These are phyloP conservation scores for Apodemus sylvaticus DNA, from an alignment of 2,113 vertebrate species.

Conservation along the genomic window DNA sequence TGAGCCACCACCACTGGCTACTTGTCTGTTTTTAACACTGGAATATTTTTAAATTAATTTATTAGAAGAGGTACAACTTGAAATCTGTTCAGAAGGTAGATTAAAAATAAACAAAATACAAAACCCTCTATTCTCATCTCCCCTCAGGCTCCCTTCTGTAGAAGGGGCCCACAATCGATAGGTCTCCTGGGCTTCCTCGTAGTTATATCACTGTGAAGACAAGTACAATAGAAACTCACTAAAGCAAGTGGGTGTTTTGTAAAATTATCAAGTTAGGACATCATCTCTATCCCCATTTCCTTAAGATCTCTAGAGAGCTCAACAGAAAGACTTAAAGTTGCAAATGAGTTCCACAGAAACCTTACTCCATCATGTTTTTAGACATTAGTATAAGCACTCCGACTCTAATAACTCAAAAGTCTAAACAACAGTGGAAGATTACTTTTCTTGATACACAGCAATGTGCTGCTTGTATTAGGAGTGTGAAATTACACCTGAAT, in stretches of 20 bases:
- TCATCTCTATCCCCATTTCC: background rate
- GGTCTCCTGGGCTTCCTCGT: background rate
- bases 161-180: background rate
- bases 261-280: background rate
- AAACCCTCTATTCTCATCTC: background rate
- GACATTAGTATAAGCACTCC: background rate
- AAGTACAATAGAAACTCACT: background rate
- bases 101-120: background rate
- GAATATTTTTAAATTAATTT: conserved; percentile 37
- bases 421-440: background rate
- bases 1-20: background rate
- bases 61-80: conserved; percentile 31
- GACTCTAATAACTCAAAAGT: background rate
- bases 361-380: conserved; percentile 16
- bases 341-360: background rate
- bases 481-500: conserved; percentile 41
- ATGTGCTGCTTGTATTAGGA: background rate
- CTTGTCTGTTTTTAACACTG: background rate
- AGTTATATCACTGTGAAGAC: background rate
- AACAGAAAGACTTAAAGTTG: background rate
- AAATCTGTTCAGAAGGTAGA: background rate
- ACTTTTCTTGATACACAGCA: conserved; percentile 26
- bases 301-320: conserved; percentile 19
- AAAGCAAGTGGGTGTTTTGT: background rate
- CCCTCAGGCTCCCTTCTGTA: background rate